Percentiles rank a stretch among this genome's conserved stretches.
phyloP scores from a whole-genome alignment of 2,888 invertebrate genomes.

The Sympetrum striolatum region DNA sequence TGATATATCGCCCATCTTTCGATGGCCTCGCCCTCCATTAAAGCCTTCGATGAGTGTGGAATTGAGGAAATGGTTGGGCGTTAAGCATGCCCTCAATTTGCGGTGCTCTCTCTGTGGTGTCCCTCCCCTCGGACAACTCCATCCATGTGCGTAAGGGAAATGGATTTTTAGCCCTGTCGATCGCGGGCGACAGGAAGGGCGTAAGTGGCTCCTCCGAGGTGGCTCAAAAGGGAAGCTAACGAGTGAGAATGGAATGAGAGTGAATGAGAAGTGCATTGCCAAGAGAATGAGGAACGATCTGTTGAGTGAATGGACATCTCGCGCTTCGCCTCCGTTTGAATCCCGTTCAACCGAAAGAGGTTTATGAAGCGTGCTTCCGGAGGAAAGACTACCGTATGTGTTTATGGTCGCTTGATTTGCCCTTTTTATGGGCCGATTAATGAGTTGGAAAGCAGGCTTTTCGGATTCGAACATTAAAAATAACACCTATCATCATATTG shows the following conservation, averaged over 20 bases:
- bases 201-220: conserved; percentile 13
- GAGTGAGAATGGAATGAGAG: background rate
- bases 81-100: background rate
- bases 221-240: conserved; percentile 23
- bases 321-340: background rate
- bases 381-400: background rate
- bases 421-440: too few species aligned
- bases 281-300: background rate
- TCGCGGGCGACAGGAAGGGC: conserved; percentile 15
- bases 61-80: background rate
- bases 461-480: too few species aligned
- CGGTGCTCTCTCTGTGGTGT: background rate
- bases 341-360: background rate
- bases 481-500: too few species aligned
- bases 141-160: conserved; percentile 14
- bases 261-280: background rate
- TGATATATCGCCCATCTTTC: background rate
- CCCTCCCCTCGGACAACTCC: background rate
- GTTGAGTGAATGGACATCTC: conserved; percentile 6
- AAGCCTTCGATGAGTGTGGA: background rate
- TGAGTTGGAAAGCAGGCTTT: too few species aligned
- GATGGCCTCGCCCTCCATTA: background rate
- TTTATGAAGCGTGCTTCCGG: conserved; percentile 19
- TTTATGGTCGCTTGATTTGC: background rate
- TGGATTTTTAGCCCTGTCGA: conserved; percentile 24